Conservation (phyloP, 2,888 invertebrate species). For the Argynnis bischoffii region DNA sequence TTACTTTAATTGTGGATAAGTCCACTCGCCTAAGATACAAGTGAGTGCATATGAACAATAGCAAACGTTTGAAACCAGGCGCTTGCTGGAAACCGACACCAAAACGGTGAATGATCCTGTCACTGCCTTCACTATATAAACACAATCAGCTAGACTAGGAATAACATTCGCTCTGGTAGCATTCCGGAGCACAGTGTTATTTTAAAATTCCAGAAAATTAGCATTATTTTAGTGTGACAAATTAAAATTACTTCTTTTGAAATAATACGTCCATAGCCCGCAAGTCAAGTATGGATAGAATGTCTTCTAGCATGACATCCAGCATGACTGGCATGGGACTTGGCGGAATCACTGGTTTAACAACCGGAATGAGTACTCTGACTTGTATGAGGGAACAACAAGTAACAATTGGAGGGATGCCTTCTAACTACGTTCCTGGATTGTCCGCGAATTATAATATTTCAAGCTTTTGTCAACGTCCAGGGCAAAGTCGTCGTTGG, state of each 20-base stretch:
- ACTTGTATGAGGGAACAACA: conserved; percentile 76
- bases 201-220: conserved; percentile 45
- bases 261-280: conserved; percentile 63
- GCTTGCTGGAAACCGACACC: conserved; percentile 69
- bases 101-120: conserved; percentile 64
- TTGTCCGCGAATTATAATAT: conserved; percentile 78
- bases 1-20: conserved; percentile 12
- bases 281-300: conserved; percentile 77
- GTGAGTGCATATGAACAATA: conserved; percentile 69
- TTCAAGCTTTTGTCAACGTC: conserved; percentile 78
- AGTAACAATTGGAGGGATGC: conserved; percentile 78
- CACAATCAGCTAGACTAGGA: conserved; percentile 44
- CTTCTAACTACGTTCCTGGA: conserved; percentile 79
- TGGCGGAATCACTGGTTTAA: conserved; percentile 73
- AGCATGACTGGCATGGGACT: conserved; percentile 80
- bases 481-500: conserved; percentile 77
- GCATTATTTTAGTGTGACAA: too few species aligned
- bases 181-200: conserved; percentile 67
- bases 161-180: conserved; percentile 75
- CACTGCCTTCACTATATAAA: conserved; percentile 60
- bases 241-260: conserved; percentile 31
- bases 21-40: conserved; percentile 45
- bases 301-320: conserved; percentile 79
- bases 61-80: conserved; percentile 58
- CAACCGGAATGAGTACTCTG: conserved; percentile 72